Conservation (phyloP, 2,797 vertebrate species). For the Adelosebastes latens region DNA sequence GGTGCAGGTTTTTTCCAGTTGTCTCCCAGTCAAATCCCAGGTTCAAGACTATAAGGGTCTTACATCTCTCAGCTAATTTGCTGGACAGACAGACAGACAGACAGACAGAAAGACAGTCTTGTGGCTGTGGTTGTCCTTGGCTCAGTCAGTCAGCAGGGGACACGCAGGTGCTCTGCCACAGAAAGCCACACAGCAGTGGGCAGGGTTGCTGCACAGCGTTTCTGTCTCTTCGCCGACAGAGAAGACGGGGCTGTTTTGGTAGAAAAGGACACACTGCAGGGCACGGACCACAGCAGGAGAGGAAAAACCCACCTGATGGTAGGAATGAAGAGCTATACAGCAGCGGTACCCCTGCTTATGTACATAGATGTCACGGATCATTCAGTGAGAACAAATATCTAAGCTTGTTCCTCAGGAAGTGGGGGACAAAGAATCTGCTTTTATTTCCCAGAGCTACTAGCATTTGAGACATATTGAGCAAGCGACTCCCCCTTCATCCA, state of each 20-base stretch:
- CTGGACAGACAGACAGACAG: constrained; percentile 32
- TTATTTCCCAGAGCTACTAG: constrained; percentile 27
- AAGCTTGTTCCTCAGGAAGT: constrained; percentile 25
- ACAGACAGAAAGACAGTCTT: constrained; percentile 11
- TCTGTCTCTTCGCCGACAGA: constrained; percentile 59
- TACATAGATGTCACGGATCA: constrained; percentile 50
- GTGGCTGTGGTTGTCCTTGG: constrained; percentile 68
- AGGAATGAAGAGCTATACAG: constrained; percentile 22
- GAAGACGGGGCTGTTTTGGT: constrained; percentile 52
- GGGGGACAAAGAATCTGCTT: constrained; percentile 9
- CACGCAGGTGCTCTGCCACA: constrained; percentile 66
- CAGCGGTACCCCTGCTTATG: constrained; percentile 22
- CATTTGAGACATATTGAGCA: constrained; percentile 47
- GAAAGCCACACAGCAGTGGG: constrained; percentile 61
- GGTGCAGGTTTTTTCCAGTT: not conserved
- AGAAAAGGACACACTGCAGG: constrained; percentile 66
- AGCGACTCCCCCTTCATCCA: constrained; percentile 11
- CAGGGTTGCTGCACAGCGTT: constrained; percentile 59
- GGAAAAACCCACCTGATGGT: constrained; percentile 49
- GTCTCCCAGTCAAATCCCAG: constrained; percentile 25
- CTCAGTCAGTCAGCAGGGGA: constrained; percentile 71
- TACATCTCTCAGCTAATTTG: constrained; percentile 32
- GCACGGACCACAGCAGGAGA: constrained; percentile 57
- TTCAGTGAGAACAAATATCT: constrained; percentile 63
- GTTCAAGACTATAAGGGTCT: not conserved